Evolutionary conservation across 2,888 invertebrate species (phyloP).

Genomic region (Protula sp.): DNA sequence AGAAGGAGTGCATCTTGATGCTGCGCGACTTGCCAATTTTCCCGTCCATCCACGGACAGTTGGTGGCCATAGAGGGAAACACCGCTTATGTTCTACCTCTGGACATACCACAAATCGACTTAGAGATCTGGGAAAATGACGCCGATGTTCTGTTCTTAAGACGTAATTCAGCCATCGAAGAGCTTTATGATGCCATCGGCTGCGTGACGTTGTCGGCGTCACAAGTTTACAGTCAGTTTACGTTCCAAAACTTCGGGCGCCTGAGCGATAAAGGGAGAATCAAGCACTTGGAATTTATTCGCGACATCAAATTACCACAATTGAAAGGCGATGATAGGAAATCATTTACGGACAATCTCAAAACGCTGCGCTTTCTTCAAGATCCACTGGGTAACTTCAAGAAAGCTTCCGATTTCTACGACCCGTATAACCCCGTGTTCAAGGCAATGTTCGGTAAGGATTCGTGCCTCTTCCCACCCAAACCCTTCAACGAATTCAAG

Average conservation of each 20-base stretch:
- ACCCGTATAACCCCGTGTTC: slow-evolving; percentile 26
- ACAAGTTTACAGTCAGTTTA: slow-evolving; percentile 23
- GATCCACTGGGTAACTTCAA: slow-evolving; percentile 13
- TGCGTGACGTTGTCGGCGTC: slow-evolving; percentile 16
- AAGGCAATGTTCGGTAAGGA: slow-evolving; percentile 19
- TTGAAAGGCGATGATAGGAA: slow-evolving; percentile 18
- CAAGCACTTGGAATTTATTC: slow-evolving; percentile 23
- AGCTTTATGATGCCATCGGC: slow-evolving; percentile 21
- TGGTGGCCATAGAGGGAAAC: slow-evolving; percentile 17
- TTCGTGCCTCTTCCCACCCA: slow-evolving; percentile 21
- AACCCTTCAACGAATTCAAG: slow-evolving; percentile 22
- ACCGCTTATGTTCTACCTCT: slow-evolving; percentile 21
- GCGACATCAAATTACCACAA: slow-evolving; percentile 21
- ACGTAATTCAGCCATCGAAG: slow-evolving; percentile 11
- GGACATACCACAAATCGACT: slow-evolving; percentile 25
- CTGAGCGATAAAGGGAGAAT: slow-evolving; percentile 16
- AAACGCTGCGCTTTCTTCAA: slow-evolving; percentile 19
- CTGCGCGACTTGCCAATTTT: slow-evolving; percentile 24
- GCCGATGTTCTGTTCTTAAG: slow-evolving; percentile 22
- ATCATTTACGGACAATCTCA: slow-evolving; percentile 13
- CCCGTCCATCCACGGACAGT: slow-evolving; percentile 20
- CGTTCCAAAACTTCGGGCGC: slow-evolving; percentile 25
- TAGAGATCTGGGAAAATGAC: slow-evolving; percentile 21
- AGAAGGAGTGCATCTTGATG: slow-evolving; percentile 4
- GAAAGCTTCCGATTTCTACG: slow-evolving; percentile 19